Evolutionary conservation across 2,888 invertebrate species (phyloP), one percentile per base, ranked within the genome.

Genomic region (Plebejus anna): DNA sequence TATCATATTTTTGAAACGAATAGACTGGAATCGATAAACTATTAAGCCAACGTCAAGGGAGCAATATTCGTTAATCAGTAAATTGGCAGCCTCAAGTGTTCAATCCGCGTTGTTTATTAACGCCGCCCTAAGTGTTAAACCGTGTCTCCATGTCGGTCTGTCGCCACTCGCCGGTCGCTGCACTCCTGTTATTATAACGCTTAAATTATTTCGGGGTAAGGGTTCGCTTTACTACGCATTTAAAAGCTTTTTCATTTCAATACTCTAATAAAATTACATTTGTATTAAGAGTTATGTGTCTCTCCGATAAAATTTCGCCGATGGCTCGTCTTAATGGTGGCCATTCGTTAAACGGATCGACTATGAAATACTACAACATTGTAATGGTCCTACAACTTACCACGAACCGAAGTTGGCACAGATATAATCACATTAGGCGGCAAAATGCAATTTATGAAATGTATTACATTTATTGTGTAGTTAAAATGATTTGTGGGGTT

Each of bases 151-250:
- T 55, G 55, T 16, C 55, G 55, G 55, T 28, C 72, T 32, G 55
- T 73, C 32, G 32, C 32, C 32, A 2, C 1, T 32, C 73, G 47
- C 32, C 32, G 32, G 32, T 32, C 73, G 73, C 1, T 73, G 73
- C 73, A 73, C 77, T 75, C 66, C 76, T 76, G 61, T 75, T 75
- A 78, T 78, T 76, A 73, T 55, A 72, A 73, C 73, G 76, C 89
- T 90, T 89, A 90, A 93, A 92, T 91, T 91, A 90, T 92, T 91
- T 90, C 84, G 82, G 85, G 85, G 85, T 85, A 88, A 86, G 84
- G 87, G 51, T 84, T 82, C 83, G 82, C 84, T 89, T 88, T 90
- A 90, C 89, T 88, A 87, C 88, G 84, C 87, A 90, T 87, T 87
- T 84, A 82, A 85, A 84, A 89, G 87, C 87, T 89, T 87, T 88